Conservation (phyloP, 2,797 vertebrate species). For the Denticeps clupeoides region DNA sequence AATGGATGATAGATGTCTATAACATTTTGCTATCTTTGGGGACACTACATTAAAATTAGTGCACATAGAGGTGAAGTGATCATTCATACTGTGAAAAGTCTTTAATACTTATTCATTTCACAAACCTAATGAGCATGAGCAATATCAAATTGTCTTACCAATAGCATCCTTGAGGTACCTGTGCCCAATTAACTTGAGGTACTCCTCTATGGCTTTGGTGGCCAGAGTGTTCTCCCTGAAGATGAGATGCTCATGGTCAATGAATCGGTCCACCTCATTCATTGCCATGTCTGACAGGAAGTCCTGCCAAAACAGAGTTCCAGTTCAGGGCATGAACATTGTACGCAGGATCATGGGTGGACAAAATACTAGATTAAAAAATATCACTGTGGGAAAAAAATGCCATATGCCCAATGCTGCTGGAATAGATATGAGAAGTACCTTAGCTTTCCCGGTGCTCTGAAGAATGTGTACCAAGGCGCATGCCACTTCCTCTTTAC, state of each 20-base stretch:
- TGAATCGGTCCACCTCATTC: slow-evolving; percentile 93
- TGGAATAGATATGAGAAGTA: too few species aligned
- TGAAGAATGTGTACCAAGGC: slow-evolving; percentile 92
- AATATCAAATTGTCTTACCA: slow-evolving; percentile 53
- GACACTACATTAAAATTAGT: too few species aligned
- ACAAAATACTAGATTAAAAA: too few species aligned
- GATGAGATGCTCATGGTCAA: slow-evolving; percentile 93
- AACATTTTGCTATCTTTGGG: too few species aligned
- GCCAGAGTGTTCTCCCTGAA: slow-evolving; percentile 96
- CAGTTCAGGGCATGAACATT: neutral
- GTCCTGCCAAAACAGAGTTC: slow-evolving; percentile 57
- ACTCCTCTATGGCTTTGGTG: slow-evolving; percentile 98
- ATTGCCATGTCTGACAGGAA: slow-evolving; percentile 98
- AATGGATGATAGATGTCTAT: too few species aligned
- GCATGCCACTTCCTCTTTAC: slow-evolving; percentile 96
- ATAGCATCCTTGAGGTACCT: slow-evolving; percentile 99
- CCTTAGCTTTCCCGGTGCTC: slow-evolving; percentile 93
- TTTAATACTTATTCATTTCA: too few species aligned
- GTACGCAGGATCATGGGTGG: too few species aligned
- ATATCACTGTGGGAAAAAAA: too few species aligned
- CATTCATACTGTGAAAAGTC: too few species aligned
- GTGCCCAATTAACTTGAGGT: slow-evolving; percentile 95
- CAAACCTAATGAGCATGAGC: too few species aligned
- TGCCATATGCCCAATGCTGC: too few species aligned
- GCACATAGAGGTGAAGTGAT: too few species aligned